These are phyloP conservation scores for Atethmia centrago DNA, from an alignment of 2,888 invertebrate genomes.

Conservation along the genomic window DNA sequence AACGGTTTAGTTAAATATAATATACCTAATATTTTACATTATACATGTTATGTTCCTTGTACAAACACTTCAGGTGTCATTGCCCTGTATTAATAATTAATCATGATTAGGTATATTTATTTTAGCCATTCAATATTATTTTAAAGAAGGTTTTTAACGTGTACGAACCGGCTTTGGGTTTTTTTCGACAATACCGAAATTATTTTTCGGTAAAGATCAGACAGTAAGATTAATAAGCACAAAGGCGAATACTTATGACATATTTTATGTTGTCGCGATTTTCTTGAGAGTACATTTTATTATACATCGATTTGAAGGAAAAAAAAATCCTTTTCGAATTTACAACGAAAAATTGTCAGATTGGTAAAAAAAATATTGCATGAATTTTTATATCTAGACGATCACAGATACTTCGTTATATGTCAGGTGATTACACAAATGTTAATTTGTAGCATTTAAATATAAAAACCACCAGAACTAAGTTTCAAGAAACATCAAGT, in stretches of 20 bases:
- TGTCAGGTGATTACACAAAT: not conserved
- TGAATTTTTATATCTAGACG: not conserved
- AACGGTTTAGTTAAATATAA: not conserved
- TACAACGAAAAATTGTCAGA: not conserved
- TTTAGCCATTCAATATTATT: constrained; percentile 62
- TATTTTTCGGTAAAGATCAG: constrained; percentile 61
- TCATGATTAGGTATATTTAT: constrained; percentile 62
- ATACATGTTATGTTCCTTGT: constrained; percentile 3
- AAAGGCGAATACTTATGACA: constrained; percentile 32
- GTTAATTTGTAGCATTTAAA: not conserved
- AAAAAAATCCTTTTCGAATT: not conserved
- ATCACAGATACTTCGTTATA: not conserved
- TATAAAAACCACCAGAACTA: not conserved
- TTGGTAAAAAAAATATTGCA: not conserved
- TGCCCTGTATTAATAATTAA: constrained; percentile 57
- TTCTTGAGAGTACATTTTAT: constrained; percentile 9
- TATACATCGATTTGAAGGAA: not conserved
- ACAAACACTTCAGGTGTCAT: constrained; percentile 47
- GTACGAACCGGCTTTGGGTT: constrained; percentile 51
- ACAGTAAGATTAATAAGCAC: constrained; percentile 55
- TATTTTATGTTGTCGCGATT: constrained; percentile 37
- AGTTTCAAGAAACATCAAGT: not conserved
- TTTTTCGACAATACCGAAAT: constrained; percentile 51
- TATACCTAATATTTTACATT: not conserved
- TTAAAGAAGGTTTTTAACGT: constrained; percentile 57